Percentiles rank a stretch among this genome's conserved stretches.
These are phyloP conservation scores for Pseudomyrmex cubaensis DNA, from an alignment of 1,140 invertebrate species.

Conservation along the genomic window DNA sequence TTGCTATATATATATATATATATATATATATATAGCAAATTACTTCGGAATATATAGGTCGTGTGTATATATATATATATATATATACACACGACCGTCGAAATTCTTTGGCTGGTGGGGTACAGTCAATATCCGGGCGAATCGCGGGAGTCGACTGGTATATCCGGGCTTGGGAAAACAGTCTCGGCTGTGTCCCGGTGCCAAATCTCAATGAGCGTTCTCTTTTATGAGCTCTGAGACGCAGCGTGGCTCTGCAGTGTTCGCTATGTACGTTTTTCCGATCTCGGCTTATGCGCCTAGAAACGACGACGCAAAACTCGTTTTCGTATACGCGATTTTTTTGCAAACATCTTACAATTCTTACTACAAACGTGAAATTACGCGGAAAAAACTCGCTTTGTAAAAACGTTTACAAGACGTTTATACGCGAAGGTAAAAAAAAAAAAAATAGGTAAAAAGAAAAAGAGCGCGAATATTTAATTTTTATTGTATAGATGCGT, in stretches of 20 bases:
- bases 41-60: too few relatives aligned
- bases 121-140: conserved; percentile 62
- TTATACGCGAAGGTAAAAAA: too few relatives aligned
- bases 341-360: too few relatives aligned
- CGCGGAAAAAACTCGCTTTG: too few relatives aligned
- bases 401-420: too few relatives aligned
- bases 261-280: neutral
- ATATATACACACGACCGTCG: neutral
- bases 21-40: too few relatives aligned
- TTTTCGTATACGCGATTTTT: neutral
- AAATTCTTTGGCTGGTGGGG: conserved; percentile 24
- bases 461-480: too few relatives aligned
- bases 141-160: conserved; percentile 21
- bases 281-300: neutral
- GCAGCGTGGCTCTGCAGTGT: conserved; percentile 9
- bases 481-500: too few relatives aligned
- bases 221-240: conserved; percentile 57
- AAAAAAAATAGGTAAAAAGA: too few relatives aligned
- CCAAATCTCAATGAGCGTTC: conserved; percentile 59
- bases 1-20: too few relatives aligned
- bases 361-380: too few relatives aligned
- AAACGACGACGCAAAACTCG: conserved; percentile 28
- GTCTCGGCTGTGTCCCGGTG: conserved; percentile 24
- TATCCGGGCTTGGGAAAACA: conserved; percentile 52
- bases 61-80: too few relatives aligned